A percentile compares a stretch with the other conserved stretches of the same genome.
Evolutionary conservation across 1,140 invertebrate genomes (phyloP).

Genomic region (Orius insidiosus): DNA sequence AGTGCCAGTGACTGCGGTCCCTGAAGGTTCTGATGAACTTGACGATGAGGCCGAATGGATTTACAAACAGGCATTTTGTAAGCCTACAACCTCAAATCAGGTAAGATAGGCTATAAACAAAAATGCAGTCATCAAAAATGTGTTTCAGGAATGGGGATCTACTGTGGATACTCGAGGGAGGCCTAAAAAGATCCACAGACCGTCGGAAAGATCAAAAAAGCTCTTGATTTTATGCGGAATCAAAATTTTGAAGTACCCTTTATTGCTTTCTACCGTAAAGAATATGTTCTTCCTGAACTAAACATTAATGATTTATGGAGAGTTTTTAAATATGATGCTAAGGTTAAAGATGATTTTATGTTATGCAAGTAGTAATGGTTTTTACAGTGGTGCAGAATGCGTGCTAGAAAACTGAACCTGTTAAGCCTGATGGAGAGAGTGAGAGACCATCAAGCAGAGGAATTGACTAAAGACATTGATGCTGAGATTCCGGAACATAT

Average conservation of each 20-base stretch:
- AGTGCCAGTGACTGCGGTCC: conserved; percentile 65
- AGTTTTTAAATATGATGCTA: conserved; percentile 89
- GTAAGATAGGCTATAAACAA: conserved; percentile 26
- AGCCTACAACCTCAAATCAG: conserved; percentile 61
- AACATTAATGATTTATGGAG: conserved; percentile 95
- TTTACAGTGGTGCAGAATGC: conserved; percentile 75
- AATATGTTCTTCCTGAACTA: conserved; percentile 88
- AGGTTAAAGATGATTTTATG: conserved; percentile 30
- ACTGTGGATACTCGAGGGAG: conserved; percentile 17
- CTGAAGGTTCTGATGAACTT: conserved; percentile 70
- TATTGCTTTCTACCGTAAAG: conserved; percentile 96
- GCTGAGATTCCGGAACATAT: conserved; percentile 67
- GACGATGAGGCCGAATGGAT: conserved; percentile 96
- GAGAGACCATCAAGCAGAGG: conserved; percentile 76
- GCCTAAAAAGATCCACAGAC: conserved; percentile 30
- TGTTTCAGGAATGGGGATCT: conserved; percentile 18
- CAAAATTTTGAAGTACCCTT: conserved; percentile 92
- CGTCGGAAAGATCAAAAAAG: conserved; percentile 79
- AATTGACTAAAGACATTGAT: conserved; percentile 66
- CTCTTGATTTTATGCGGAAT: conserved; percentile 90
- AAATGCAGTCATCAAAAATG: not conserved
- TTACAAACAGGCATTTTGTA: conserved; percentile 81
- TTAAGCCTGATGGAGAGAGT: conserved; percentile 76
- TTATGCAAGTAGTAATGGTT: conserved; percentile 4
- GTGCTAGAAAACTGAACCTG: conserved; percentile 71